Conservation (phyloP, 2,888 invertebrate species). For the Ametastegia equiseti region DNA sequence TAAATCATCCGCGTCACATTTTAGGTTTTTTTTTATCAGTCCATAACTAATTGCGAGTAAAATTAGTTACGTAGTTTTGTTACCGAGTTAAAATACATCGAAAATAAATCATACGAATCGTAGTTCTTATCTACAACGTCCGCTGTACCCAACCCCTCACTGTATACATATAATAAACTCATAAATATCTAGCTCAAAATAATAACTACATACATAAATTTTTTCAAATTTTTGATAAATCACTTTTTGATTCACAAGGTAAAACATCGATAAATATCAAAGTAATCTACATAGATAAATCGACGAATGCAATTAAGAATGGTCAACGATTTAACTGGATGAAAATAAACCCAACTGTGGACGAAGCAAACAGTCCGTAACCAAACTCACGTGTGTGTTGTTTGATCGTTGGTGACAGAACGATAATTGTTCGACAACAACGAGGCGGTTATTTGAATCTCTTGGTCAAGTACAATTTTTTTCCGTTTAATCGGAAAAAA, state of each 20-base stretch:
- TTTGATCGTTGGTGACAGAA: conserved; percentile 26
- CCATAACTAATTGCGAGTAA: no score
- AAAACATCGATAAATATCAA: not conserved
- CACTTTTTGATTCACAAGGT: not conserved
- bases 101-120: no score
- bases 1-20: no score
- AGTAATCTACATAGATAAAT: not conserved
- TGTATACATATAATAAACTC: no score
- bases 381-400: not conserved
- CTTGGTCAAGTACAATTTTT: not conserved
- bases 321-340: conserved; percentile 12
- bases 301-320: not conserved
- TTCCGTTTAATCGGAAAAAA: not conserved
- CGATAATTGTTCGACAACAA: not conserved
- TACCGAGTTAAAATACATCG: no score
- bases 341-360: conserved; percentile 39
- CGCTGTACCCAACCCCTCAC: no score
- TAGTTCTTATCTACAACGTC: no score
- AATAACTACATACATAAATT: no score
- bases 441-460: not conserved
- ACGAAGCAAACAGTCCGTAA: conserved; percentile 17
- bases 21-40: no score
- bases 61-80: no score
- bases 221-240: not conserved
- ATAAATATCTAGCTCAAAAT: no score